These are phyloP conservation scores for Mimumesa dahlbomi DNA, from an alignment of 2,888 invertebrate genomes.

Conservation along the genomic window DNA sequence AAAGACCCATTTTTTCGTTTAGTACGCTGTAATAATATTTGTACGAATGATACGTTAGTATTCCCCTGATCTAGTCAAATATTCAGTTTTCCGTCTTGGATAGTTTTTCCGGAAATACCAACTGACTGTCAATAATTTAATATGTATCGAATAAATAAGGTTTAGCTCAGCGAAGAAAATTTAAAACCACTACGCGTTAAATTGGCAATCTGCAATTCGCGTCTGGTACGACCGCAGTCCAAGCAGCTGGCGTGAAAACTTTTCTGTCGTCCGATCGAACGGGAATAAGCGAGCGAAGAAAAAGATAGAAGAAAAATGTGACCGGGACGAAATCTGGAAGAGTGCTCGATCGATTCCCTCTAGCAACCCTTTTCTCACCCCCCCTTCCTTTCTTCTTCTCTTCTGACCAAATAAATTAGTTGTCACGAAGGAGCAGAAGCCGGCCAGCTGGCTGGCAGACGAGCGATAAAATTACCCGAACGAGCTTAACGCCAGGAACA, in stretches of 20 bases:
- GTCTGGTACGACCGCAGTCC: too few relatives aligned
- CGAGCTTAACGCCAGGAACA: conserved; percentile 60
- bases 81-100: too few relatives aligned
- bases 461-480: conserved; percentile 67
- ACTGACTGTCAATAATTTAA: too few relatives aligned
- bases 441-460: conserved; percentile 58
- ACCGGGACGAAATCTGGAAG: conserved; percentile 48
- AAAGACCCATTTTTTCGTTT: too few relatives aligned
- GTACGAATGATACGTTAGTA: too few relatives aligned
- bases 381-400: conserved; percentile 19
- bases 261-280: conserved; percentile 41
- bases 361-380: conserved; percentile 57
- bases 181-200: too few relatives aligned
- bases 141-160: too few relatives aligned
- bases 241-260: conserved; percentile 48
- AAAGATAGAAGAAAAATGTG: conserved; percentile 28
- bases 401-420: conserved; percentile 70
- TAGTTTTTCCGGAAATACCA: too few relatives aligned
- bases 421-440: conserved; percentile 65
- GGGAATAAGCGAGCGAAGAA: conserved; percentile 26
- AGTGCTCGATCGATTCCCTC: conserved; percentile 69
- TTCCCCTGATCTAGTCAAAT: too few relatives aligned
- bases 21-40: too few relatives aligned
- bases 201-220: too few relatives aligned
- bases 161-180: too few relatives aligned